phyloP scores from a whole-genome alignment of 2,797 vertebrate genomes.

The Neosilurus hyrtlii region DNA sequence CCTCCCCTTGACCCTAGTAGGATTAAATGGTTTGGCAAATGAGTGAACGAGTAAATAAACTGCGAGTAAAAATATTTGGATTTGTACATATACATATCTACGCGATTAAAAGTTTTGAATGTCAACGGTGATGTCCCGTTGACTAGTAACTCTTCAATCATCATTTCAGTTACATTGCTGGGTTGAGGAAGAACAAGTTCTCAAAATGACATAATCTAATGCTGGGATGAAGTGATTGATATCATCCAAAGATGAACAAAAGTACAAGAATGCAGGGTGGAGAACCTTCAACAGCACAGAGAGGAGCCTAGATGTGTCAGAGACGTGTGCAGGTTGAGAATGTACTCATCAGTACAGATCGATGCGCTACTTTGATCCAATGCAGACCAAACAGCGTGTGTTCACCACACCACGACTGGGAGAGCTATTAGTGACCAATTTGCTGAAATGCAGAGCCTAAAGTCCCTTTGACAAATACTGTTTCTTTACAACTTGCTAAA shows the following conservation, averaged over 20 bases:
- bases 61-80: neutral
- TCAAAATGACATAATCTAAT: neutral
- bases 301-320: slow-evolving; percentile 34
- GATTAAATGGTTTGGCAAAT: no score
- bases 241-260: slow-evolving; percentile 3
- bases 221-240: slow-evolving; percentile 2
- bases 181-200: neutral
- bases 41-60: no score
- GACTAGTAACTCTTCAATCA: neutral
- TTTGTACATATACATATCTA: neutral
- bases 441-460: slow-evolving; percentile 41
- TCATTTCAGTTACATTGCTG: neutral
- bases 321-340: slow-evolving; percentile 54
- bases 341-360: slow-evolving; percentile 56
- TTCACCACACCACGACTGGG: slow-evolving; percentile 43
- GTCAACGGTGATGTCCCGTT: neutral
- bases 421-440: slow-evolving; percentile 50
- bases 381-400: slow-evolving; percentile 45
- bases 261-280: slow-evolving; percentile 30
- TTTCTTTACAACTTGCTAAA: neutral
- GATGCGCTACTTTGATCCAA: slow-evolving; percentile 58
- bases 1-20: no score
- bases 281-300: neutral
- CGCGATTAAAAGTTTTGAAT: neutral
- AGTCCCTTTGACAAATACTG: slow-evolving; percentile 36